These are phyloP conservation scores for Tricholauxania praeusta DNA, from an alignment of 2,888 invertebrate species.

Conservation along the genomic window DNA sequence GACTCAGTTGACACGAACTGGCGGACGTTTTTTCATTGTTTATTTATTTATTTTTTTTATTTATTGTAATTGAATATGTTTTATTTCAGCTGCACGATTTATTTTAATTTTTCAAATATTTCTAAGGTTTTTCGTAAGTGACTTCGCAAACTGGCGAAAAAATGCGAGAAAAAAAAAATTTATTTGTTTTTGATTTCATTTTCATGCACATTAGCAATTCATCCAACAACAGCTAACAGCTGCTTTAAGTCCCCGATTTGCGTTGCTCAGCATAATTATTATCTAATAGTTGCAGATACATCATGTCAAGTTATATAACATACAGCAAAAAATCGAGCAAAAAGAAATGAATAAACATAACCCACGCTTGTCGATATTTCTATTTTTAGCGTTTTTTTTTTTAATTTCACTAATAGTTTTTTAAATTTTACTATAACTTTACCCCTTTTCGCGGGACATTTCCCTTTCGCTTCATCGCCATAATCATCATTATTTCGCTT, in stretches of 20 bases:
- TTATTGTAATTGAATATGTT: not conserved
- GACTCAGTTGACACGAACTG: constrained; percentile 45
- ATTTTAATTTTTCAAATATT: no score
- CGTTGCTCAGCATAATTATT: constrained; percentile 21
- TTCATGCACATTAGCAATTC: constrained; percentile 33
- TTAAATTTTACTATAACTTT: no score
- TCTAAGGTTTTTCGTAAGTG: no score
- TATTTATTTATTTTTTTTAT: not conserved
- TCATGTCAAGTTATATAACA: not conserved
- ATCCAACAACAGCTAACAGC: not conserved
- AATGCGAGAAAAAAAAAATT: constrained; percentile 13
- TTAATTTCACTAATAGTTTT: no score
- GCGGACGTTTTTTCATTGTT: not conserved
- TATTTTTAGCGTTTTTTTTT: no score
- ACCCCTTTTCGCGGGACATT: no score
- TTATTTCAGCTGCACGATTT: no score
- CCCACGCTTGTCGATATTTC: no score
- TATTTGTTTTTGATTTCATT: constrained; percentile 37
- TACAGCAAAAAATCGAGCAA: not conserved
- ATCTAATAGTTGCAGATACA: constrained; percentile 7
- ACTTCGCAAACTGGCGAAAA: no score
- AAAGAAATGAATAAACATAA: no score
- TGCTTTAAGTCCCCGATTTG: not conserved
- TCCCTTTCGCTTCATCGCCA: no score
- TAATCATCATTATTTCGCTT: no score